Evolutionary conservation across 2,113 vertebrate genomes (phyloP).

Genomic region (Microcebus jonahi): DNA sequence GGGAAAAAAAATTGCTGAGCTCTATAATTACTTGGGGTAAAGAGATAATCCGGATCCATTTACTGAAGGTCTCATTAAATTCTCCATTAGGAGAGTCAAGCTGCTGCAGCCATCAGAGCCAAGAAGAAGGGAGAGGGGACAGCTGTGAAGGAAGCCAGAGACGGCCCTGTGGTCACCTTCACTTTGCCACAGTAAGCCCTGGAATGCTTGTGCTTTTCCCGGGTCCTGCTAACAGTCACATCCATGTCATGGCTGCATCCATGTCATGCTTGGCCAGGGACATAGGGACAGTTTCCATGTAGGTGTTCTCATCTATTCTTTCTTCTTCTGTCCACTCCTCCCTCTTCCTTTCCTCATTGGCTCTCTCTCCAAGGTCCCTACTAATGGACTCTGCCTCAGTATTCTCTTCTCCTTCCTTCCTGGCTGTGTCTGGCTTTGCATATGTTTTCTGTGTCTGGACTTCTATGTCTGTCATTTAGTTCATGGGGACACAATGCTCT

Average conservation of each 20-base stretch:
- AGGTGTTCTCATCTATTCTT: not conserved
- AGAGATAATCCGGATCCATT: conserved; percentile 67
- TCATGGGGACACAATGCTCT: not conserved
- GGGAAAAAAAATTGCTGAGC: conserved; percentile 76
- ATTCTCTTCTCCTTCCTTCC: not conserved
- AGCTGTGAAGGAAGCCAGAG: not conserved
- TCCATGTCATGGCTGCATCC: not conserved
- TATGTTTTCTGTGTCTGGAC: not conserved
- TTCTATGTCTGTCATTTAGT: not conserved
- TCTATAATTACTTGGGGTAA: conserved; percentile 76
- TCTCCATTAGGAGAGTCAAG: conserved; percentile 59
- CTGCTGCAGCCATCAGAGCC: not conserved
- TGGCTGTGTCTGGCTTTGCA: not conserved
- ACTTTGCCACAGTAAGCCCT: not conserved
- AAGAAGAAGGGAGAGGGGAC: not conserved
- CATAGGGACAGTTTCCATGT: not conserved
- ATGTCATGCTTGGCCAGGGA: not conserved
- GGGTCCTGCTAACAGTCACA: not conserved
- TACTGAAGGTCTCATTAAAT: conserved; percentile 76
- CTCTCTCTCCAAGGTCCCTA: not conserved
- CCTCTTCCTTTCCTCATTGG: not conserved
- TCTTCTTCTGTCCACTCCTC: not conserved
- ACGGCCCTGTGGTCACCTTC: not conserved
- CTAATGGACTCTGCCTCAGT: not conserved
- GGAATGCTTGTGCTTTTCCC: not conserved